Evolutionary conservation across 2,113 vertebrate genomes (phyloP).

Genomic region (Fregetta grallaria): DNA sequence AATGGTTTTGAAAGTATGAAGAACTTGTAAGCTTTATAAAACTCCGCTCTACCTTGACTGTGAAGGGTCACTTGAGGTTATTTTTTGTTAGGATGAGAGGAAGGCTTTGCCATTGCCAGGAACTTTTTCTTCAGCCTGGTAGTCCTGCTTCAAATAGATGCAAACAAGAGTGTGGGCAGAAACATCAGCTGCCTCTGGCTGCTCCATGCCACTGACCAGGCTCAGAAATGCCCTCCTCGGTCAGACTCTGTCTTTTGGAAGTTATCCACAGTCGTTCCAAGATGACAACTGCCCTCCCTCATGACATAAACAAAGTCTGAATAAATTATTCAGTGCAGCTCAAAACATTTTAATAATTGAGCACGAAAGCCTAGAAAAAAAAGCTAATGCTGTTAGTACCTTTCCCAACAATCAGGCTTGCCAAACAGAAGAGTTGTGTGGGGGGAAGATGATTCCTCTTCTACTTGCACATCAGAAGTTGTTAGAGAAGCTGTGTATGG

Average conservation of each 20-base stretch:
- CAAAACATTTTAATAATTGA: constrained; percentile 38
- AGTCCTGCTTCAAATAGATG: neutral
- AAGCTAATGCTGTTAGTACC: neutral
- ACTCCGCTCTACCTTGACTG: neutral
- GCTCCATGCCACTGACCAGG: neutral
- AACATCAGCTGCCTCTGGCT: neutral
- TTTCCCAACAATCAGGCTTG: neutral
- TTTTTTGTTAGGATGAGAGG: neutral
- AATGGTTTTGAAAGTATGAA: neutral
- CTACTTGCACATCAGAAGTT: neutral
- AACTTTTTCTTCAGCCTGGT: neutral
- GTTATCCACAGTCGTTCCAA: neutral
- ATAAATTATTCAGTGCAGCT: constrained; percentile 30
- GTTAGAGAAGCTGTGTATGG: neutral
- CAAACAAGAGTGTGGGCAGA: neutral
- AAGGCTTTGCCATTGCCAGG: neutral
- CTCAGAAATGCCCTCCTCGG: neutral
- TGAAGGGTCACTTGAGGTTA: neutral
- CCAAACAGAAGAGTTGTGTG: neutral
- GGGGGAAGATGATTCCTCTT: neutral
- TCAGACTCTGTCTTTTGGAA: neutral
- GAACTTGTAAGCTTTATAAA: neutral
- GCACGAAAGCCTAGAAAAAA: neutral
- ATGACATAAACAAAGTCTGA: neutral
- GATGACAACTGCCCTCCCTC: neutral